These are phyloP conservation scores for Phyllopteryx taeniolatus DNA, from an alignment of 2,113 vertebrate species.

Conservation along the genomic window DNA sequence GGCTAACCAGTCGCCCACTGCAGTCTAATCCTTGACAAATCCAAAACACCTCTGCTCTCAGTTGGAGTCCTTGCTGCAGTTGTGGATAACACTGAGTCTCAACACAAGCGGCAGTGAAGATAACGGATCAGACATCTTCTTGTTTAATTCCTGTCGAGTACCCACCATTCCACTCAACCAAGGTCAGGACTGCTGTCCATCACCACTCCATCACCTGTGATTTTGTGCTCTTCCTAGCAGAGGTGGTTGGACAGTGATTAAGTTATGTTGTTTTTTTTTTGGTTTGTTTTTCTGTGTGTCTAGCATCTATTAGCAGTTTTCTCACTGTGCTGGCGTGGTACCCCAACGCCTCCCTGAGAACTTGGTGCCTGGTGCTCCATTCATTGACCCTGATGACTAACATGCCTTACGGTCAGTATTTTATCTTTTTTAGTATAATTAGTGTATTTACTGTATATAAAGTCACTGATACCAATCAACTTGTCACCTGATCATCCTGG, in stretches of 20 bases:
- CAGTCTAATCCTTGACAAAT: neutral
- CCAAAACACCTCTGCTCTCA: conserved; percentile 40
- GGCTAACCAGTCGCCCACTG: too few relatives aligned
- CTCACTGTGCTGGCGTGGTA: conserved; percentile 95
- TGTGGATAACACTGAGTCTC: conserved; percentile 96
- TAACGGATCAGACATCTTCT: conserved; percentile 87
- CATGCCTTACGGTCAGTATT: conserved; percentile 89
- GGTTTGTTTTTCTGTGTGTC: conserved; percentile 4
- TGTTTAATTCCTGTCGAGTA: conserved; percentile 92
- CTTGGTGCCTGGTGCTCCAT: conserved; percentile 97
- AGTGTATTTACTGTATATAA: neutral
- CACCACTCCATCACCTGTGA: neutral
- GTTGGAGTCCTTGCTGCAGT: conserved; percentile 94
- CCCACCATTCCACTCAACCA: conserved; percentile 95
- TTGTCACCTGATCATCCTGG: neutral
- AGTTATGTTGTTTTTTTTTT: neutral
- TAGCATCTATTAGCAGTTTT: conserved; percentile 95
- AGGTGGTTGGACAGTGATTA: neutral
- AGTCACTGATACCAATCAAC: neutral
- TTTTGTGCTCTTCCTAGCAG: neutral
- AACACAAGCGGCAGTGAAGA: conserved; percentile 91
- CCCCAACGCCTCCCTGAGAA: conserved; percentile 92
- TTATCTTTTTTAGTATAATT: neutral
- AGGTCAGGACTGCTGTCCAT: conserved; percentile 72
- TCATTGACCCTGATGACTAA: conserved; percentile 98